Evolutionary conservation across 2,113 vertebrate species (phyloP).

Genomic region (Rostratula benghalensis): DNA sequence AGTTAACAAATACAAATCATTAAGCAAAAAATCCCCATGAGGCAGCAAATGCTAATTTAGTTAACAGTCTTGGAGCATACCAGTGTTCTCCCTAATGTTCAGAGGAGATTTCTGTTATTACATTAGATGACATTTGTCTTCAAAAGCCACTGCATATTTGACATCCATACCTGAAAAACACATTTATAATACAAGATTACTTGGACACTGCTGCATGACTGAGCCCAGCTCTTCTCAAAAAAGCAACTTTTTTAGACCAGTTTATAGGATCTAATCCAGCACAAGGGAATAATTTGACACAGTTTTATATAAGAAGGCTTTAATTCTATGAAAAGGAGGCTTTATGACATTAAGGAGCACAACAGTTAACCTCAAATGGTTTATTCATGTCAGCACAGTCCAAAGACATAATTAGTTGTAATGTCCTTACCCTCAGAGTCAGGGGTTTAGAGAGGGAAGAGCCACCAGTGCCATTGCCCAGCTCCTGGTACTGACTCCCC

Average conservation of each 20-base stretch:
- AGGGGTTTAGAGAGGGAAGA: neutral
- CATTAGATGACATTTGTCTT: neutral
- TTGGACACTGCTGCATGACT: neutral
- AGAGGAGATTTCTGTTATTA: neutral
- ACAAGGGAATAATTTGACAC: neutral
- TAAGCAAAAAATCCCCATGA: neutral
- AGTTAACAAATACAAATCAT: constrained; percentile 20
- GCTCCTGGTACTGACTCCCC: neutral
- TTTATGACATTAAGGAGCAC: constrained; percentile 38
- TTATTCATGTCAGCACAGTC: constrained; percentile 35
- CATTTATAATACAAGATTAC: neutral
- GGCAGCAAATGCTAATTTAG: neutral
- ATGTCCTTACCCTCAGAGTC: constrained; percentile 14
- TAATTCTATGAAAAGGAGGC: constrained; percentile 21
- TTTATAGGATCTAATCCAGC: neutral
- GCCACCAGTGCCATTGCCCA: neutral
- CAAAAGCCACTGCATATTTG: constrained; percentile 1
- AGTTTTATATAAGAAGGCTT: constrained; percentile 29
- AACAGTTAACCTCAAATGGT: constrained; percentile 48
- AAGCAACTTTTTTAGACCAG: neutral
- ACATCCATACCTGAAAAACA: neutral
- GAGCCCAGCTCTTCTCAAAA: neutral
- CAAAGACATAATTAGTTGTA: constrained; percentile 47
- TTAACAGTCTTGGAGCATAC: neutral
- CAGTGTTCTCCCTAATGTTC: neutral